Evolutionary conservation across 30 jellyfish, hydroid and myxozoan species (phyloP), one percentile per base, ranked within the genome.

Genomic region (Pseudorhiza aurosa): DNA sequence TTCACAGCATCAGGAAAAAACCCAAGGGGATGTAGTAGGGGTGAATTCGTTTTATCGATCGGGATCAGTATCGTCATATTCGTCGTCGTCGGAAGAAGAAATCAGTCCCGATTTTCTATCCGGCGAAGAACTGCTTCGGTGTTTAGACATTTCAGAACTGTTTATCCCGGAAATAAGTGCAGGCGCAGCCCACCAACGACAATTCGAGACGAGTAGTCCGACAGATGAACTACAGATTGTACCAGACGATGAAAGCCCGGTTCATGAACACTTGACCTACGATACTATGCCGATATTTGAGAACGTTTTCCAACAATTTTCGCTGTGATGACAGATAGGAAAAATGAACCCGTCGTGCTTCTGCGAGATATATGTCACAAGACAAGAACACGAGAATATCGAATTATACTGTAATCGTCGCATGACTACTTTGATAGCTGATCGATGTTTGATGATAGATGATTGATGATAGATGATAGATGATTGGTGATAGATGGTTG

Each of bases 101-200:
- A 8, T 73, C 35, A 30, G 51, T 22, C 68, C 73, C 32, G 99
- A 88, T 15, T 94, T 87, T 65, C 31, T 94, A 53, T 87, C 99
- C 14, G 99, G 99, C 2, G 99, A 94, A 83, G 99, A 94, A 36
- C 86, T 94, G 4, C 87, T 94, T 21, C 77, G 83, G 47, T 73
- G 95, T 0, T 60, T 94, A 21, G 96, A 94, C 47, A 78, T 87
- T 15, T 55, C 89, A 17, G 99, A 94, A 51, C 71, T 94, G 29
- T 94, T 94, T 49, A 58, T 63, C n/a, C 99, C 99, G 21, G 90
- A 88, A 15, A 65, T 70, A 0, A 74, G 4, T 36, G 31, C 86
- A 1, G 62, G 63, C 8, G 49, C 63, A 9, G 40, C 37, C 4
- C 64, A 53, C 7, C 44, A 73, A 11, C n/a, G 51, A 10, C 25